phyloP scores from a whole-genome alignment of 2,113 vertebrate genomes.

The Petromus typicus region DNA sequence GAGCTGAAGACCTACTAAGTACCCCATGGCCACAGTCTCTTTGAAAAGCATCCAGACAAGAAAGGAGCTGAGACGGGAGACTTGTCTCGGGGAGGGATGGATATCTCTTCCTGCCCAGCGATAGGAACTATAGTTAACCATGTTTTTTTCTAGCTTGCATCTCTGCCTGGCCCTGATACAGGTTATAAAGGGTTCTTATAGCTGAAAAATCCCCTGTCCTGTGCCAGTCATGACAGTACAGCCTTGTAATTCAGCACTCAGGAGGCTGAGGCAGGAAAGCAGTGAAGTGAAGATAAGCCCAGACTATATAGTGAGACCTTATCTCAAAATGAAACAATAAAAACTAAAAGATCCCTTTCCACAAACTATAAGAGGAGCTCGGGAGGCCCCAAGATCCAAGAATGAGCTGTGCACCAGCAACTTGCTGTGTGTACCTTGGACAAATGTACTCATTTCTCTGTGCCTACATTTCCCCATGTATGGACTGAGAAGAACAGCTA shows the following conservation, averaged over 20 bases:
- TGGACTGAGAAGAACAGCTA: background rate
- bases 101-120: accelerated
- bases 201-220: background rate
- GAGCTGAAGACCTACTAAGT: background rate
- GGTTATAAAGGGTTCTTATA: background rate
- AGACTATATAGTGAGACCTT: background rate
- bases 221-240: background rate
- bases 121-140: background rate
- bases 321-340: background rate
- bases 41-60: background rate
- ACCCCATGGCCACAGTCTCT: background rate
- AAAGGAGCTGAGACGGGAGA: background rate
- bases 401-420: background rate
- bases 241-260: background rate
- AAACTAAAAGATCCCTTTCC: background rate
- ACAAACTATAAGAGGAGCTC: background rate
- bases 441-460: background rate
- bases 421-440: background rate
- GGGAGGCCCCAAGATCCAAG: background rate
- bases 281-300: background rate
- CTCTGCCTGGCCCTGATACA: background rate
- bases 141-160: background rate
- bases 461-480: background rate
- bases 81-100: background rate
- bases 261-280: background rate